Base-by-base conservation (phyloP, 2,113 vertebrate genomes). In the Stigmatopora nigra region DNA sequence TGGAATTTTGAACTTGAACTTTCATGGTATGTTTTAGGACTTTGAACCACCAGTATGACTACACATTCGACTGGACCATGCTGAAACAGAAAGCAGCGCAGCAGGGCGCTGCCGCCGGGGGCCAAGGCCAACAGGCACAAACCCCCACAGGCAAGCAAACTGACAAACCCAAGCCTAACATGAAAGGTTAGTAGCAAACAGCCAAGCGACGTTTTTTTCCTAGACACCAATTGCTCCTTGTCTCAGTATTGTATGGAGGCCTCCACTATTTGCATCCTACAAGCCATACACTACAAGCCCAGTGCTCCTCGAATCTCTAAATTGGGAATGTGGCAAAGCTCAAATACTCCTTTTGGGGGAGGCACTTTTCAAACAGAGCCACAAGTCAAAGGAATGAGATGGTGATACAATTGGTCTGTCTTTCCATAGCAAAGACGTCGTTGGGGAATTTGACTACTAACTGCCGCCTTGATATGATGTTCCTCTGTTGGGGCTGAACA, bases 121-220 rank as follows among this genome's bases (percentile, higher is more conserved):
- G 94, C 90, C 95, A 97, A 91, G 95, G 95, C 90, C 97, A 96
- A 82, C 97, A 94, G 93, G 95, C 95, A 92, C 95, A 97, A 94
- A 98, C 96, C 93, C 96, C 96, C 92, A 98, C 97, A 98, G 97
- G 97, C 97, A 99, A 99, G 95, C 97, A 98, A 98, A 97, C 95
- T 97, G 97, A 99, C 94, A 99, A 99, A 98, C 93, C 97, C 96
- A 99, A 99, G 95, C 97, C 94, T 98, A 99, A 98, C 95, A 94
- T 99, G 95, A 99, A 99, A 99, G 97, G 97, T 99, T 97, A 97
- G 97, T 98, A 97, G 95, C 95, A 94, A 99, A 97, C 93, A 97
- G 92, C 95, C 94, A 97, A 98, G 94, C 91, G 95, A 99, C 95
- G 94, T 97, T 91, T 88, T 86, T 80, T 87, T 64, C 36, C 84